These are phyloP conservation scores for Apteryx mantelli DNA, from an alignment of 2,113 vertebrate species.

Conservation along the genomic window DNA sequence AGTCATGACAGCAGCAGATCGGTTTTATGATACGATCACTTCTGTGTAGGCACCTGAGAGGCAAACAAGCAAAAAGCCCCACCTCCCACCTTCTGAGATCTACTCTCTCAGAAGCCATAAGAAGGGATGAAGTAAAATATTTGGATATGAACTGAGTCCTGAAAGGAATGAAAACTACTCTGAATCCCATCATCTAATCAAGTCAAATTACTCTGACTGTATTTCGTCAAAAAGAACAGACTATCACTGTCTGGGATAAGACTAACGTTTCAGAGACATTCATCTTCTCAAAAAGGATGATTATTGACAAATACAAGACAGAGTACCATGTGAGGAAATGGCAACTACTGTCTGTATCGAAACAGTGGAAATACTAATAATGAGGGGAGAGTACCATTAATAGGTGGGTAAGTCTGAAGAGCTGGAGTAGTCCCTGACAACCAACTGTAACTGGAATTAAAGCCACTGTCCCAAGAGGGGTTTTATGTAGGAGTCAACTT, in stretches of 20 bases:
- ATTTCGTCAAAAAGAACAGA: neutral
- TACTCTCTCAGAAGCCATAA: neutral
- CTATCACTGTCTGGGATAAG: neutral
- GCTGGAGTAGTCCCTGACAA: neutral
- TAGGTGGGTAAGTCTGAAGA: neutral
- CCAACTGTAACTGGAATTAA: neutral
- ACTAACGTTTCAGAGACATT: neutral
- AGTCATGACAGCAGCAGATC: neutral
- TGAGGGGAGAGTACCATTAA: neutral
- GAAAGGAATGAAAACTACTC: neutral
- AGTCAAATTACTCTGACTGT: neutral
- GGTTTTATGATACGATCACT: accelerated
- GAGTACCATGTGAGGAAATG: neutral
- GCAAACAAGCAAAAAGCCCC: neutral
- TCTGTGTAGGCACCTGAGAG: accelerated
- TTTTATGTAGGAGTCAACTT: neutral
- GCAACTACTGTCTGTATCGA: neutral
- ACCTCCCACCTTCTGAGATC: neutral
- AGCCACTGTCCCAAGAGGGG: neutral
- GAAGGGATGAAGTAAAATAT: neutral
- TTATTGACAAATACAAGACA: neutral
- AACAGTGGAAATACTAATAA: neutral
- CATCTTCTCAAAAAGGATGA: neutral
- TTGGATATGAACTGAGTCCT: neutral
- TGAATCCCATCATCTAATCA: neutral